Evolutionary conservation across 2,113 vertebrate genomes (phyloP).

Genomic region (Trogon surrucura): DNA sequence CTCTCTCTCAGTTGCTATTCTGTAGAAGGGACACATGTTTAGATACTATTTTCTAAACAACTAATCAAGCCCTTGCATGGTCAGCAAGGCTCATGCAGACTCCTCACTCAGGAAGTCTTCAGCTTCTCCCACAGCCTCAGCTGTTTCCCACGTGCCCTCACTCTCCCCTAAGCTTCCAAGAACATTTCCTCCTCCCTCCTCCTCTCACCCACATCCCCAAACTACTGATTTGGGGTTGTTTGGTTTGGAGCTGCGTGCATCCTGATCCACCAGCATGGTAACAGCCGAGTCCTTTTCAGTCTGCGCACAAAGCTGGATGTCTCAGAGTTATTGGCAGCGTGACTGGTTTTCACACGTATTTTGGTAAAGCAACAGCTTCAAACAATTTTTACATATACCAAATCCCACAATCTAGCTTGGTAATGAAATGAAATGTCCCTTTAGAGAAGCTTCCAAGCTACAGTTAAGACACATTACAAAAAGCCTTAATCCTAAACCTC

Average conservation of each 20-base stretch:
- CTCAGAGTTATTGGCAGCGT: background rate
- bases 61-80: background rate
- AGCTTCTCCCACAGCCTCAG: background rate
- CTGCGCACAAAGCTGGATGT: background rate
- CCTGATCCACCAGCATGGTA: background rate
- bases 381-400: background rate
- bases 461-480: constrained; percentile 11
- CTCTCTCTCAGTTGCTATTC: background rate
- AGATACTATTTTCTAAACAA: background rate
- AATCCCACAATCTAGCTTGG: background rate
- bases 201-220: background rate
- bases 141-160: background rate
- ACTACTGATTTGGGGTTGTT: background rate
- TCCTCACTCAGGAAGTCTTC: background rate
- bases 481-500: constrained; percentile 53
- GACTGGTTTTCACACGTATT: background rate
- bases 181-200: background rate
- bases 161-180: background rate
- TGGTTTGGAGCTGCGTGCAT: background rate
- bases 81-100: background rate
- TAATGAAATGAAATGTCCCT: background rate
- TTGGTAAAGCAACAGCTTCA: background rate
- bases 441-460: background rate
- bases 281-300: background rate
- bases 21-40: background rate